Base-by-base conservation (phyloP, 2,113 vertebrate species). In the Ciconia stormi region DNA sequence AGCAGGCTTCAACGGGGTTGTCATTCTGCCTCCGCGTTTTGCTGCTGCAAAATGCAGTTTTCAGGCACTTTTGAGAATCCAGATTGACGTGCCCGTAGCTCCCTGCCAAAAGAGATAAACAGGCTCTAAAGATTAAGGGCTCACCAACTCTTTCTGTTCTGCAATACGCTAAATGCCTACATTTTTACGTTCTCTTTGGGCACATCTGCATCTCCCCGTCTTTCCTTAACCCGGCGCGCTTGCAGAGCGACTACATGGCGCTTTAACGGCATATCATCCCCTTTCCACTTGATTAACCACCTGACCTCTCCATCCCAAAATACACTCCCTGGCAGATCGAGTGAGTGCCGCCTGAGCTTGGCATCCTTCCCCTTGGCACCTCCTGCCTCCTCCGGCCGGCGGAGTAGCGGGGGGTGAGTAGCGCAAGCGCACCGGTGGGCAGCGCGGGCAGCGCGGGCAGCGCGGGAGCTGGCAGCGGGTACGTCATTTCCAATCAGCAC, bases 41-140 rank as follows among this genome's bases (percentile, higher is more conserved):
- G 62, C 18, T 69, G 40, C 53, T 61, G 52, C 61, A 52, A 86
- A 81, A 46, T 16, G 4, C 20, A 25, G 8, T 21, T 83, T 93
- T 55, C 40, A 78, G 80, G 44, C 5, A 3, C 17, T 76, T 61
- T 56, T 3, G 36, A 79, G 74, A 26, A 13, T 17, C 58, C 2
- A 0, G 10, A 19, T 36, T 13, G 42, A 58, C 0, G 3, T 38
- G 44, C 19, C 46, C 0, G 0, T 17, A 61, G 36, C 30, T 93
- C 53, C 49, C 44, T 30, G 87, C 53, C 40, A 63, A 59, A 16
- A 40, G 11, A 65, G 27, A 73, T 70, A 46, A 69, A 22, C 18
- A n/a, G 71, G 7, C 26, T 65, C 6, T 40, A 44, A 32, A 42
- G 44, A 46, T 38, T 3, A 66, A 56, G 42, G 63, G 22, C 46